These are phyloP conservation scores for Emydocephalus ijimae DNA, from an alignment of 2,113 vertebrate species.

Conservation along the genomic window DNA sequence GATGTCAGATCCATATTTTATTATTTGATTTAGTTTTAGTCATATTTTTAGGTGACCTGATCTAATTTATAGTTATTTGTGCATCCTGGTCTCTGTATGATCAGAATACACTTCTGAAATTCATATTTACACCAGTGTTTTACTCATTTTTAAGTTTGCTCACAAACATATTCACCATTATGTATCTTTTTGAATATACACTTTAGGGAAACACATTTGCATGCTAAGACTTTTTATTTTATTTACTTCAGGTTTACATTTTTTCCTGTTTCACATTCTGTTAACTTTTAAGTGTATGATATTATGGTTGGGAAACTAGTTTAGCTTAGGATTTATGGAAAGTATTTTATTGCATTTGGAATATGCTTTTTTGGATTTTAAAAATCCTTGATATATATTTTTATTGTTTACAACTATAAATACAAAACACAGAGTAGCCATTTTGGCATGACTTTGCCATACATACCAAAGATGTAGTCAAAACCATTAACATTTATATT, in stretches of 20 bases:
- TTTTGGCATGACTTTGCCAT: no score
- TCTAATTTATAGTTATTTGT: not conserved
- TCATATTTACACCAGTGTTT: not conserved
- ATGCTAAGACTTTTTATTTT: not conserved
- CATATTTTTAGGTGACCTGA: not conserved
- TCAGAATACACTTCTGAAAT: not conserved
- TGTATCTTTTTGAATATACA: not conserved
- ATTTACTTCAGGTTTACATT: not conserved
- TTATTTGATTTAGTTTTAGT: not conserved
- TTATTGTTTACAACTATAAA: no score
- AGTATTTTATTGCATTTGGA: not conserved
- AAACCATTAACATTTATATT: no score
- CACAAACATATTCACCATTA: not conserved
- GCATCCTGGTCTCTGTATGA: not conserved
- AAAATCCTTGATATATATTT: no score
- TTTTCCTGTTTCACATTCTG: not conserved
- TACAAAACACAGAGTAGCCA: no score
- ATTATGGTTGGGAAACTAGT: not conserved
- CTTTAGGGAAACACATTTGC: not conserved
- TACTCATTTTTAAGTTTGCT: not conserved
- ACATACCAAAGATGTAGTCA: no score
- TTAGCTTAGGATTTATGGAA: not conserved
- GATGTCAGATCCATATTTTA: not conserved
- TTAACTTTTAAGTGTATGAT: not conserved
- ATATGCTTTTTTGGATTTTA: not conserved